Base-by-base conservation (phyloP, 2,113 vertebrate species). In the Echinops telfairi region DNA sequence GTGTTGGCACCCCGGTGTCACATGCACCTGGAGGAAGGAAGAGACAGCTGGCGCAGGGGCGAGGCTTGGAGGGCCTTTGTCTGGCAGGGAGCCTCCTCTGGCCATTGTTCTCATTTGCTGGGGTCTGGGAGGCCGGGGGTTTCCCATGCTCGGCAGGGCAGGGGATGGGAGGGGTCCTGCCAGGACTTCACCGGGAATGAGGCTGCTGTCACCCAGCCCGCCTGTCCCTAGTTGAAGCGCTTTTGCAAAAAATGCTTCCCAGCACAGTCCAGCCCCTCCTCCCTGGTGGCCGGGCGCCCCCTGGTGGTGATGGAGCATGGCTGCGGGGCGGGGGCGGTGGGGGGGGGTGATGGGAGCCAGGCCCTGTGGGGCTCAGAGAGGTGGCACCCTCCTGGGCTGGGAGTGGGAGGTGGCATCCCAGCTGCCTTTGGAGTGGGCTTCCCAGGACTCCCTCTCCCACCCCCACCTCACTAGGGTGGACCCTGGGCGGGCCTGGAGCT, bases 21-120 rank as follows among this genome's bases (percentile, higher is more conserved):
- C n/a, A 70, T 23, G 31, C 15, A 96, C 96, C 96, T 95, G 93
- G 92, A 96, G 96, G 96, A 96, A 97, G 96, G 94, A 96, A 96
- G 95, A 87, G 90, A 81, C 1, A 62, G 84, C 47, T 2, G 68
- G 84, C 47, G 47, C 86, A 62, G 71, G 71, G 95, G 87, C 4
- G 31, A 95, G 79, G 43, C 86, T 31, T 20, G 6, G 57, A 78
- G 64, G 31, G 85, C 94, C 94, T 96, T 97, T 97, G 97, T 96
- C 47, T 95, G 88, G 82, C 27, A 0, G 33, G 81, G 58, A 17
- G 14, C 29, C 82, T 80, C 77, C 83, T 22, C 60, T 62, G 16
- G n/a, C 88, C 92, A 97, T 97, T 96, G 97, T 97, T 96, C 71
- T 83, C n/a, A 1, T 2, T 68, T 57, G 31, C 62, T 38, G 0